Percentiles rank a stretch among this genome's conserved stretches.
These are phyloP conservation scores for Ceratina japonica DNA, from an alignment of 1,140 invertebrate genomes.

Conservation along the genomic window DNA sequence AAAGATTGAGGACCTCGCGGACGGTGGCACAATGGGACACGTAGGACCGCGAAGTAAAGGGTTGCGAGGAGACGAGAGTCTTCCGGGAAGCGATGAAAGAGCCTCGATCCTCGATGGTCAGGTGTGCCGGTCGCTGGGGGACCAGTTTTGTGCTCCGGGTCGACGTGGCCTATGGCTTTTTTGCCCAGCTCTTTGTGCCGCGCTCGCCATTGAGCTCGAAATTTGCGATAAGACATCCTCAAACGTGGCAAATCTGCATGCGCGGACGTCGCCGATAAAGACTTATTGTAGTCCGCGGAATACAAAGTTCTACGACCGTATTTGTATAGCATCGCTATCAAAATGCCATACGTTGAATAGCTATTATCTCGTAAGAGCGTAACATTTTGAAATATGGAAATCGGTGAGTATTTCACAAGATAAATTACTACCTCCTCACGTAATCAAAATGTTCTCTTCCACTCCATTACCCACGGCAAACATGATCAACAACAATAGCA, in stretches of 20 bases:
- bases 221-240: neutral
- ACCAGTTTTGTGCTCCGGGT: slow-evolving; percentile 54
- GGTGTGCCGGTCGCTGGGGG: slow-evolving; percentile 53
- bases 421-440: too few species aligned
- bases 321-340: too few species aligned
- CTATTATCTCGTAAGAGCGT: too few species aligned
- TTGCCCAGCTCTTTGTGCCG: slow-evolving; percentile 40
- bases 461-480: neutral
- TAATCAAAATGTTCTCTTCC: neutral
- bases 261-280: too few species aligned
- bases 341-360: too few species aligned
- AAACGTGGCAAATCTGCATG: too few species aligned
- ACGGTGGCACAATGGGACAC: slow-evolving; percentile 62
- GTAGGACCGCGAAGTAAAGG: slow-evolving; percentile 60
- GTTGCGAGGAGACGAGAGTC: slow-evolving; percentile 67
- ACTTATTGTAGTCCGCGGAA: too few species aligned
- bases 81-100: slow-evolving; percentile 72
- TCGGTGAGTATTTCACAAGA: too few species aligned
- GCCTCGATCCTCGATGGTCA: slow-evolving; percentile 61
- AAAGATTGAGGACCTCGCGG: slow-evolving; percentile 46
- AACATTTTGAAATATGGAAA: too few species aligned
- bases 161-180: slow-evolving; percentile 47
- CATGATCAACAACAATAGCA: neutral
- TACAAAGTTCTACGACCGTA: too few species aligned
- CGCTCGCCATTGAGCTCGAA: slow-evolving; percentile 25